Base-by-base conservation (phyloP, 2,113 vertebrate genomes). In the Potamarius usumacintae region DNA sequence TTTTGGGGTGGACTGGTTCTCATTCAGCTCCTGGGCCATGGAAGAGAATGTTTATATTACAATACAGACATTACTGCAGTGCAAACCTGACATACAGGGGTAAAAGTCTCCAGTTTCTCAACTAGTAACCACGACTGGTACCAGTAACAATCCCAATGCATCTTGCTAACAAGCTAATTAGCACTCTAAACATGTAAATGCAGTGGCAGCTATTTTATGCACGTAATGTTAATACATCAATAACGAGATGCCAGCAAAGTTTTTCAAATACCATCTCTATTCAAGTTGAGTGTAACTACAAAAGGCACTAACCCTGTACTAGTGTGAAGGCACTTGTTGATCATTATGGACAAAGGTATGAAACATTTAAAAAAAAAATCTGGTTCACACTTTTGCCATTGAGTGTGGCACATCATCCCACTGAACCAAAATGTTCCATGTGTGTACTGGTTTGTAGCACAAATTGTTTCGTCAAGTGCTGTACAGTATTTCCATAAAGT, bases 1-100 rank as follows among this genome's bases (percentile, higher is more conserved):
- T 93, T 97, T 97, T 20, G 97, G 97, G 0, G 97, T 98, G 42
- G 96, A 97, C 93, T 97, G 97, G 94, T 97, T 97, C 93, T 98
- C 97, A 69, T 96, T 97, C 74, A 97, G 95, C 87, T 98, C 97
- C 97, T 98, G 74, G 8, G 6, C 14, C 57, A 62, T 6, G 34
- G 58, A 30, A 48, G n/a, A 22, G 25, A 30, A 42, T 53, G 62
- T 34, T 67, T 7, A 25, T 12, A 30, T 0, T 18, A 57, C 2
- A 81, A 60, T 27, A 81, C 30, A 58, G 9, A 82, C 8, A 22
- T 12, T 11, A 48, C 4, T 62, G 30, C 11, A 48, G 4, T 48
- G 34, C 1, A 25, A 62, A 60, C 17, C 57, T 60, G 18, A 30
- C 7, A 34, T 60, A 42, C 27, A 58, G 17, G 27, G 2, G 5